Evolutionary conservation across 2,113 vertebrate species (phyloP).

Genomic region (Amazona vittata): DNA sequence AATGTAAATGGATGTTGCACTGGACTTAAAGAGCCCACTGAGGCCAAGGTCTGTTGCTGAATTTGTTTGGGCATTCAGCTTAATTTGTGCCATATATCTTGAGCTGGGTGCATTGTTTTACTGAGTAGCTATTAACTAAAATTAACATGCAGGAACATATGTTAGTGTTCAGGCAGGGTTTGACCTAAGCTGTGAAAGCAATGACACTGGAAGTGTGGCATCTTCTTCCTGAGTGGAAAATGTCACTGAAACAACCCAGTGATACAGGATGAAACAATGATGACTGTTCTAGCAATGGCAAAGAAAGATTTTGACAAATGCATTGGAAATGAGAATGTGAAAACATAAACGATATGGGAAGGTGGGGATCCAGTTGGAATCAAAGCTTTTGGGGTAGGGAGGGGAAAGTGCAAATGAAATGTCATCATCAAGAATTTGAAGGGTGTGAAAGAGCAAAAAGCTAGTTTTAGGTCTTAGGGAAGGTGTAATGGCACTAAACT

Average conservation of each 20-base stretch:
- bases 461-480: neutral
- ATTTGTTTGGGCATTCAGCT: slow-evolving; percentile 55
- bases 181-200: slow-evolving; percentile 54
- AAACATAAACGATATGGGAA: neutral
- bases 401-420: neutral
- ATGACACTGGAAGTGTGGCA: slow-evolving; percentile 6
- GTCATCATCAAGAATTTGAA: neutral
- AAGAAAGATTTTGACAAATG: neutral
- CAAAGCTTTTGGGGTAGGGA: neutral
- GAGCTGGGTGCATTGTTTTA: slow-evolving; percentile 34
- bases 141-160: slow-evolving; percentile 57
- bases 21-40: slow-evolving; percentile 58
- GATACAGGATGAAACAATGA: neutral
- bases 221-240: neutral
- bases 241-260: neutral
- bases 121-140: slow-evolving; percentile 59
- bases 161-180: slow-evolving; percentile 15
- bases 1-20: slow-evolving; percentile 60
- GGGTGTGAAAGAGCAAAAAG: neutral
- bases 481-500: neutral
- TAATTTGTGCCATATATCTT: slow-evolving; percentile 65
- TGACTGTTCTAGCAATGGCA: neutral
- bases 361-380: neutral
- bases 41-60: slow-evolving; percentile 27
- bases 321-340: neutral